Evolutionary conservation across 2,888 invertebrate species (phyloP).

Genomic region (Osmoderma eremita): DNA sequence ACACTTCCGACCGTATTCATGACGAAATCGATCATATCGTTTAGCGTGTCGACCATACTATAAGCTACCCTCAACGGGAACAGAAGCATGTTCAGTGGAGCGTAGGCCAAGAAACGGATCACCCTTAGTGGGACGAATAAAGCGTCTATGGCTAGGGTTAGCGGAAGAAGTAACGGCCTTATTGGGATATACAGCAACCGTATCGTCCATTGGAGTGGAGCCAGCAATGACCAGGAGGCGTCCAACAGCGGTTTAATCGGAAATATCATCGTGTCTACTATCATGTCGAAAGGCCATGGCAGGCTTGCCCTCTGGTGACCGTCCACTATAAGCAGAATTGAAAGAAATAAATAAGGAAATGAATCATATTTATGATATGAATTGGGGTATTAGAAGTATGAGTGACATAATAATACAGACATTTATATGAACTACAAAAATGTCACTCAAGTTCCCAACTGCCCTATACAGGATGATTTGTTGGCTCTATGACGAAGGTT

Average conservation of each 20-base stretch:
- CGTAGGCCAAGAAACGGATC: slow-evolving; percentile 19
- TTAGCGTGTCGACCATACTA: slow-evolving; percentile 51
- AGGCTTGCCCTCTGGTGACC: not conserved
- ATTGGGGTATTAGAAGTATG: no score
- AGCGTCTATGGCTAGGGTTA: not conserved
- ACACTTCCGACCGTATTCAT: not conserved
- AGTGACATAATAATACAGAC: no score
- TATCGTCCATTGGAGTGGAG: slow-evolving; percentile 11
- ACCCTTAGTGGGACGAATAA: slow-evolving; percentile 6
- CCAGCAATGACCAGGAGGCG: not conserved
- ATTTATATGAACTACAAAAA: no score
- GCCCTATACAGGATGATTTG: no score
- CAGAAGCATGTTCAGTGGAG: slow-evolving; percentile 25
- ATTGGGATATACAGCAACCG: slow-evolving; percentile 13
- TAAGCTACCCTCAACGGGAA: slow-evolving; percentile 56
- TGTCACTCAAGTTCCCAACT: no score
- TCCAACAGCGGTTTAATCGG: slow-evolving; percentile 24
- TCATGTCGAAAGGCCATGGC: slow-evolving; percentile 10
- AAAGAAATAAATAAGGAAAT: no score
- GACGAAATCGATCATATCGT: not conserved
- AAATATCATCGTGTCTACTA: slow-evolving; percentile 15
- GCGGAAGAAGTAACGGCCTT: not conserved
- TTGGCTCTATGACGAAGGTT: no score
- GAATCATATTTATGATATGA: no score
- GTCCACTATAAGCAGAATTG: not conserved